These are phyloP conservation scores for Gobio gobio DNA, from an alignment of 2,113 vertebrate species.

Conservation along the genomic window DNA sequence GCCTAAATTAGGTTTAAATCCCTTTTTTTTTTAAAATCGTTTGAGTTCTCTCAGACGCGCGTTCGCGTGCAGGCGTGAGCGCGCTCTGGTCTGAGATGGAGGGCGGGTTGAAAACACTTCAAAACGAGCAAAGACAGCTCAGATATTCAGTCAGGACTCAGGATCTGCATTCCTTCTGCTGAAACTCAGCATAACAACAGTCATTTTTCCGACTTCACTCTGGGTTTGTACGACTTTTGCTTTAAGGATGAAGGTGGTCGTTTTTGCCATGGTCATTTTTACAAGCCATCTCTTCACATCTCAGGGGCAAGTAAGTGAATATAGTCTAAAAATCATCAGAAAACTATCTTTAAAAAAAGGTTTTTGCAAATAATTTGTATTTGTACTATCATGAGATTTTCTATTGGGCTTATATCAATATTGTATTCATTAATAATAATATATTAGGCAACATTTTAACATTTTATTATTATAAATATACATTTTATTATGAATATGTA, in stretches of 20 bases:
- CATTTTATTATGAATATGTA: too few species aligned
- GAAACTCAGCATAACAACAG: too few species aligned
- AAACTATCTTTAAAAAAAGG: too few species aligned
- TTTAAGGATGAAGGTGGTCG: constrained; percentile 31
- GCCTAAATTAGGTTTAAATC: neutral
- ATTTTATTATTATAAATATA: too few species aligned
- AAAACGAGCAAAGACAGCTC: neutral
- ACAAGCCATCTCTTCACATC: constrained; percentile 37
- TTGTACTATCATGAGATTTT: neutral
- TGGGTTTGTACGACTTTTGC: neutral
- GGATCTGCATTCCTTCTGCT: neutral
- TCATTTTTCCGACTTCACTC: neutral
- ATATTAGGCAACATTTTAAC: too few species aligned
- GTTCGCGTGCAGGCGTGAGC: neutral
- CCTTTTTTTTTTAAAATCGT: neutral
- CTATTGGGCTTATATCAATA: neutral
- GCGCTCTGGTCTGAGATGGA: neutral
- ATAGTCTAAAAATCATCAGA: neutral
- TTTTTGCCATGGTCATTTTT: constrained; percentile 24
- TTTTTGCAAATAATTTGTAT: neutral
- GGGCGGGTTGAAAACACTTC: neutral
- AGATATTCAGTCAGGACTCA: neutral
- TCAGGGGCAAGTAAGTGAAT: constrained; percentile 45
- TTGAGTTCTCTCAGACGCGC: neutral
- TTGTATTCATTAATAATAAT: neutral